phyloP scores from a whole-genome alignment of 2,888 invertebrate genomes.

The Brachynemurus nebulosus region DNA sequence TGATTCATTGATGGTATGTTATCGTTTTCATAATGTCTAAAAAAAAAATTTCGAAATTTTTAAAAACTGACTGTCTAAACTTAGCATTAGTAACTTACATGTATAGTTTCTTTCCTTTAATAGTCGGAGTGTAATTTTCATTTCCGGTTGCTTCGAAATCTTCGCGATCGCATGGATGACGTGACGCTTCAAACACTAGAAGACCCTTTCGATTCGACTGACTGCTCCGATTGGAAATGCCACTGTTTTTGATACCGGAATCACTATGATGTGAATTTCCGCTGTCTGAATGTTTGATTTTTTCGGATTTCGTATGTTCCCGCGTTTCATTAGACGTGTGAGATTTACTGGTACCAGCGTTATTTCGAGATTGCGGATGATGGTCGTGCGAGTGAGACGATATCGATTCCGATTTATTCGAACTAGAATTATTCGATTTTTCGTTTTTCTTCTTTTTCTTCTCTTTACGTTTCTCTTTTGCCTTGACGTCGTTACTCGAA shows the following conservation, averaged over 20 bases:
- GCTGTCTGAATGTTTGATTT: neutral
- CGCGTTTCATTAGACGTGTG: slow-evolving; percentile 4
- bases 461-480: slow-evolving; percentile 50
- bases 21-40: slow-evolving; percentile 33
- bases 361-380: neutral
- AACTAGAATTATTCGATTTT: slow-evolving; percentile 12
- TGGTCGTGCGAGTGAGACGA: neutral
- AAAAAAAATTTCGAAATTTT: neutral
- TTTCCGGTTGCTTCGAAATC: slow-evolving; percentile 60
- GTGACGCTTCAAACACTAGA: slow-evolving; percentile 54
- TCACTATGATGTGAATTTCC: neutral
- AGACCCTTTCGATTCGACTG: slow-evolving; percentile 2
- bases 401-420: slow-evolving; percentile 12
- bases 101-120: slow-evolving; percentile 25
- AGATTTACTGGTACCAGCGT: slow-evolving; percentile 6
- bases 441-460: slow-evolving; percentile 45
- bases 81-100: slow-evolving; percentile 8
- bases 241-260: neutral
- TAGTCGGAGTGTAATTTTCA: slow-evolving; percentile 38
- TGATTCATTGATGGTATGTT: slow-evolving; percentile 16
- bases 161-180: slow-evolving; percentile 58
- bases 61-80: neutral
- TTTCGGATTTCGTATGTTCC: neutral
- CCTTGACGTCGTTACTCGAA: slow-evolving; percentile 71
- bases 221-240: neutral